Base-by-base conservation (phyloP, 2,113 vertebrate species). In the Podarcis cretensis region DNA sequence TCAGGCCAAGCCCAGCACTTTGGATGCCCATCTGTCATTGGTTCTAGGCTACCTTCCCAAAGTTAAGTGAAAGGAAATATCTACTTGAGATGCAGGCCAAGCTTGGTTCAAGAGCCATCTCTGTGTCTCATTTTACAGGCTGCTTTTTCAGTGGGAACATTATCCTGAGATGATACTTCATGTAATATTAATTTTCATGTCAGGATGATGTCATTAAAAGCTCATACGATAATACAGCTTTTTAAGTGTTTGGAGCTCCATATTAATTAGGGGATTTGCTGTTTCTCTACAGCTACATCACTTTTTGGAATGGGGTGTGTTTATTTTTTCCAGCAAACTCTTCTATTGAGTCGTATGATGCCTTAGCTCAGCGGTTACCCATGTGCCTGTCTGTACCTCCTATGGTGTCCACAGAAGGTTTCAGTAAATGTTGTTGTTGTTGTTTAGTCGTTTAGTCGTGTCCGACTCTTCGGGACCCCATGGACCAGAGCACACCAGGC, bases 21-120 rank as follows among this genome's bases (percentile, higher is more conserved):
- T 86, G 80, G 91, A 91, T 96, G 95, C 85, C 95, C 96, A 96
- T 96, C 96, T 97, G 97, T 91, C 94, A 90, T 32, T 32, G 91
- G 85, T 86, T 90, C 90, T 84, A 87, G 68, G 90, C 86, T 91
- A 83, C 85, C 89, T 90, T 91, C 81, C 32, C 83, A 91, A 90
- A 86, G 84, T 40, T 63, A 93, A 94, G 82, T 89, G 92, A 94
- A 93, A 91, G 9, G 37, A 65, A 81, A 40, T 90, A 89, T 89
- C 92, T 77, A 35, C 65, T 71, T 65, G 2, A 48, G 35, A 83
- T 63, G 81, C 71, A 2, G 65, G 59, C 90, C 88, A 89, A 91
- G 90, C 74, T 18, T 87, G 93, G 35, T 86, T 59, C 75, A 57
- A 81, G 0, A 78, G 65, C n/a, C 2, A 0, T 43, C 87, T 83